phyloP scores from a whole-genome alignment of 2,797 vertebrate genomes.

The Diplodus sargus region DNA sequence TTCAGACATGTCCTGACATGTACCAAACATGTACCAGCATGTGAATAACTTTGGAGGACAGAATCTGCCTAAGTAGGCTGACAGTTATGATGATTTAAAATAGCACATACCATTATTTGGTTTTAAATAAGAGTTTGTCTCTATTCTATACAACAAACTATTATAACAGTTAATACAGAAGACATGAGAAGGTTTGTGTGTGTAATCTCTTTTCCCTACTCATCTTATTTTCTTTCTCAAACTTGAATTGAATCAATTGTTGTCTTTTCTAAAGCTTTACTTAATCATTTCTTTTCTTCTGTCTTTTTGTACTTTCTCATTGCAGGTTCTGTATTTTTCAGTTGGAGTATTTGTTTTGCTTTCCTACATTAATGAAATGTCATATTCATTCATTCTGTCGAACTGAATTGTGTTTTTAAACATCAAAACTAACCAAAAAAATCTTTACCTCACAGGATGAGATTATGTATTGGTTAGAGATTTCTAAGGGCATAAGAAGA shows the following conservation, averaged over 20 bases:
- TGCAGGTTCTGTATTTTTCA: constrained; percentile 1
- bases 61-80: no score
- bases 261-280: background rate
- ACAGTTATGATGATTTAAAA: no score
- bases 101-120: background rate
- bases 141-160: background rate
- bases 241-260: background rate
- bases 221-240: background rate
- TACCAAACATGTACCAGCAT: constrained; percentile 45
- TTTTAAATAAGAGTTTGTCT: background rate
- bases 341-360: background rate
- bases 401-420: background rate
- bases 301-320: background rate
- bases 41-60: background rate
- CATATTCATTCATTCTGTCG: background rate
- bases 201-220: background rate
- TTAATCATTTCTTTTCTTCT: background rate
- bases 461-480: background rate
- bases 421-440: no score
- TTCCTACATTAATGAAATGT: background rate
- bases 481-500: background rate
- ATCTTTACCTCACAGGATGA: no score
- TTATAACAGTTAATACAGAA: background rate
- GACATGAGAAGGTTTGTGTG: background rate
- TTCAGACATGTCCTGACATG: constrained; percentile 64